Evolutionary conservation across 2,888 invertebrate species (phyloP), one percentile per base, ranked within the genome.

Genomic region (Luperina testacea): DNA sequence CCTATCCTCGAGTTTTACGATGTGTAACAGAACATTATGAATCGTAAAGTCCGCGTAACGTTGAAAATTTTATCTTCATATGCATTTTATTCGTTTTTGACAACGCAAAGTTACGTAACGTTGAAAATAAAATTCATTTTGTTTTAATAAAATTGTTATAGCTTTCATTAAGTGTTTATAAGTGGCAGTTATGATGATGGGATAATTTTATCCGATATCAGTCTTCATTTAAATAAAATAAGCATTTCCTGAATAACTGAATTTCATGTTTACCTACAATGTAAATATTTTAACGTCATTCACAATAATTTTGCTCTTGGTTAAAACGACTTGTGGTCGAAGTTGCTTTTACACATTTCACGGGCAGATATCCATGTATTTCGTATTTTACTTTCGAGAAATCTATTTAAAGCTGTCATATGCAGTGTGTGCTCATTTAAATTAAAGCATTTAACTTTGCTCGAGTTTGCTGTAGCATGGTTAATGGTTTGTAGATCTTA

Each of bases 1-100:
- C 38, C 38, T 38, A 45, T 67, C 13, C 61, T 63, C 27, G 15
- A 45, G 24, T 81, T 88, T 86, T 88, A 88, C 71, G 83, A 83
- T 63, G 69, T 78, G 59, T 85, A 77, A 83, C 63, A 81, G 74
- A 82, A 81, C 78, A 76, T 78, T 86, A 71, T 83, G 81, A 75
- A 77, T 85, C 83, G 73, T 88, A 85, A 88, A 63, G 45, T 73
- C 57, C 65, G 53, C 70, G 24, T 77, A 57, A 24, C 61, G 63
- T 38, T 70, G 38, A 78, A 75, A 70, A 79, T 78, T 72, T 61
- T 70, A 70, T 20, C 72, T 72, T 72, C 67, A 73, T 48, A 42
- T 72, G 74, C 57, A 75, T 85, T 84, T 81, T 78, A 81, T 75
- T 75, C 38, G 45, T 73, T 78, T 77, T 71, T 71, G 45, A 78